These are phyloP conservation scores for Tetranychus piercei DNA, from an alignment of 2,888 invertebrate species.

Conservation along the genomic window DNA sequence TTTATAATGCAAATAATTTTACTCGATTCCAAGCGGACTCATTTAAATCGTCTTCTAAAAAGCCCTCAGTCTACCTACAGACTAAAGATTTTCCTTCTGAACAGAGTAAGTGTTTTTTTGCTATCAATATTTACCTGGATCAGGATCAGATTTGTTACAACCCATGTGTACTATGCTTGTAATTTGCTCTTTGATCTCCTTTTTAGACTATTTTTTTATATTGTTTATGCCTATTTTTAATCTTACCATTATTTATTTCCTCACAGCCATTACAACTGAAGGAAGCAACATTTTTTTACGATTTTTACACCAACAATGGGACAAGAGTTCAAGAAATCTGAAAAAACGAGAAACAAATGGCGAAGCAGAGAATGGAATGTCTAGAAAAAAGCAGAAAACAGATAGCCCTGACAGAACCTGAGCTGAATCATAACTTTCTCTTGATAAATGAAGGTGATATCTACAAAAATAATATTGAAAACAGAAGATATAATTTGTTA, in stretches of 20 bases:
- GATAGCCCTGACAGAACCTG: not conserved
- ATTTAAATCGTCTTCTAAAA: conserved; percentile 47
- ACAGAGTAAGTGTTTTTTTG: conserved; percentile 38
- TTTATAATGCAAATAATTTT: conserved; percentile 75
- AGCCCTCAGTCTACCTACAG: conserved; percentile 74
- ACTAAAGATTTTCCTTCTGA: conserved; percentile 53
- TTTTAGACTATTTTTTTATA: not conserved
- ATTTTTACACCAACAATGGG: conserved; percentile 87
- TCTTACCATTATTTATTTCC: conserved; percentile 13
- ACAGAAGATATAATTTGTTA: too few species aligned
- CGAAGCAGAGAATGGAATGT: not conserved
- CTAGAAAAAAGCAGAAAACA: not conserved
- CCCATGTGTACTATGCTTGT: too few species aligned
- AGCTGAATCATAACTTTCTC: too few species aligned
- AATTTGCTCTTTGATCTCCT: too few species aligned
- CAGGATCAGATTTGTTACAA: too few species aligned
- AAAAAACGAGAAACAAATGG: not conserved
- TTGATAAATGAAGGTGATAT: too few species aligned
- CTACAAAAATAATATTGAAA: too few species aligned
- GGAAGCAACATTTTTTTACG: conserved; percentile 79
- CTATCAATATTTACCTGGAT: too few species aligned
- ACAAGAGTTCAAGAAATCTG: conserved; percentile 42
- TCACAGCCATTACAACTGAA: conserved; percentile 75
- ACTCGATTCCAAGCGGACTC: conserved; percentile 72
- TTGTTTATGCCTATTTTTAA: not conserved